Base-by-base conservation (phyloP, 2,113 vertebrate genomes). In the Nannospalax galili region DNA sequence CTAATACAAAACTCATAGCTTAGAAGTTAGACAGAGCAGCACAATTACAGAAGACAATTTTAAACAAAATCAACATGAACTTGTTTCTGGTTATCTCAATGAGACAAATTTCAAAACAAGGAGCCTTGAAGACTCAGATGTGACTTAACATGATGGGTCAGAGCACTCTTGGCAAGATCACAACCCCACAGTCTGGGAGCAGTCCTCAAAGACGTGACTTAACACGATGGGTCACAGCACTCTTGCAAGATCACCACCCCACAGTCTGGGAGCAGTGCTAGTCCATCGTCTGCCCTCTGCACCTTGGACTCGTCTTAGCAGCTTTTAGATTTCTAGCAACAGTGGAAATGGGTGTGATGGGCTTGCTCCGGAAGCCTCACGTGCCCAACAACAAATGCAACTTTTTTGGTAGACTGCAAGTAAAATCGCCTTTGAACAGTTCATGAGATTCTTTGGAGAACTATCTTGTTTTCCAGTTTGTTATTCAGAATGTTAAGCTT, bases 1-100 rank as follows among this genome's bases (percentile, higher is more conserved):
- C 82, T 74, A 52, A 60, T 94, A 95, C 60, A 88, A 90, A 97
- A 95, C 19, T 60, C 73, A 32, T 42, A 87, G 94, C 78, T 70
- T 93, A 93, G 82, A 92, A 91, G 89, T 88, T 78, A 94, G 86
- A 97, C 30, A 16, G 73, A 75, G 60, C 87, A 90, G 93, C 91
- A 95, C 87, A 92, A 74, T 89, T 56, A 94, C 70, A 90, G 56
- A 91, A 84, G 45, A 70, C 42, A 75, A 35, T 65, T 94, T 85
- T 52, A 96, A 88, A 32, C 48, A 37, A 90, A 94, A 79, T 85
- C n/a, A 69, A 86, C 1, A 0, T 56, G 93, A 52, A 84, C 78
- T 73, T 84, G 24, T 85, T 94, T 89, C 95, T 91, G 88, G 64
- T 42, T 92, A 91, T 80, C 62, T 90, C 85, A 80, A 91, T 48